A percentile compares a stretch with the other conserved stretches of the same genome.
phyloP scores from a whole-genome alignment of 2,113 vertebrate genomes.

The Mystacornis crossleyi region DNA sequence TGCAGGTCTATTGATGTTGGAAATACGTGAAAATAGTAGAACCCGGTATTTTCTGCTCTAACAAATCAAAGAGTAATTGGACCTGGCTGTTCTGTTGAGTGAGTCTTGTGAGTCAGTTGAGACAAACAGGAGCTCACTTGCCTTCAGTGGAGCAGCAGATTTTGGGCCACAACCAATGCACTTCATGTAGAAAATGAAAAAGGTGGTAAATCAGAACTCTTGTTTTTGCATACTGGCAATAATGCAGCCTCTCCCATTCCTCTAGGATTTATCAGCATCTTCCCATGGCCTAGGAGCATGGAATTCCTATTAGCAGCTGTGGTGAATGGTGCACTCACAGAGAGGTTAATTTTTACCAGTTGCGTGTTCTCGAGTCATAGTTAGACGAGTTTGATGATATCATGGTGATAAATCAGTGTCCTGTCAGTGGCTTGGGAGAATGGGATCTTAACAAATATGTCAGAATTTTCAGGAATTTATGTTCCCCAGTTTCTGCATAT shows the following conservation, averaged over 20 bases:
- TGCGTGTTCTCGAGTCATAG: not conserved
- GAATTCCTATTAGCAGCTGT: not conserved
- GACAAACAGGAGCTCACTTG: not conserved
- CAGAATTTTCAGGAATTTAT: slow-evolving; percentile 3
- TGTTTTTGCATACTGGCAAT: not conserved
- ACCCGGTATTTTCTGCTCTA: slow-evolving; percentile 29
- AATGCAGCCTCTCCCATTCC: not conserved
- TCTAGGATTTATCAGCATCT: not conserved
- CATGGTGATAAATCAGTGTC: not conserved
- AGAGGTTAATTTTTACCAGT: not conserved
- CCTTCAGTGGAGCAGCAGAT: not conserved
- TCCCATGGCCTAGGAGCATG: not conserved
- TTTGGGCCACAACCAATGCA: not conserved
- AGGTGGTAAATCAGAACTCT: not conserved
- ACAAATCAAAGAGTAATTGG: slow-evolving; percentile 59
- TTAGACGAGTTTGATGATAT: not conserved
- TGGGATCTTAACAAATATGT: not conserved
- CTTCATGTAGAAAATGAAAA: not conserved
- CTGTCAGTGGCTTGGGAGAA: not conserved
- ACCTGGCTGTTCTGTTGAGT: not conserved
- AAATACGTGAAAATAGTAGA: slow-evolving; percentile 33
- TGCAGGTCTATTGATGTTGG: not conserved
- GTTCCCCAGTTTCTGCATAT: not conserved
- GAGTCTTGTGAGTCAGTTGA: not conserved
- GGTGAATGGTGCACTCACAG: not conserved